Evolutionary conservation across 2,797 vertebrate genomes (phyloP).

Genomic region (Trematomus bernacchii): DNA sequence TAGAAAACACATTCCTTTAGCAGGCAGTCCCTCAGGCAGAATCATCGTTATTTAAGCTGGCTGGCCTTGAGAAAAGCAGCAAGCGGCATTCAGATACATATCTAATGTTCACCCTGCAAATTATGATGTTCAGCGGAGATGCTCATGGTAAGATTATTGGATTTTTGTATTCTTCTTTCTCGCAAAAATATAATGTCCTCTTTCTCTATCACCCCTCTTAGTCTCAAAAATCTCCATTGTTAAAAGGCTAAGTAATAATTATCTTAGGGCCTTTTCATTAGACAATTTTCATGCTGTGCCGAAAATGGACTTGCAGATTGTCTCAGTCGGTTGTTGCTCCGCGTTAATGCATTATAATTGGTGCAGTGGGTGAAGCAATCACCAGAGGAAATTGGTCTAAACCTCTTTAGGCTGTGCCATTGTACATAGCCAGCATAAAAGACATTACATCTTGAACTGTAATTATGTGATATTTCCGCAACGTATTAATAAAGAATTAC

Average conservation of each 20-base stretch:
- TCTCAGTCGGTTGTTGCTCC: conserved; percentile 52
- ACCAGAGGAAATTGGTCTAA: conserved; percentile 59
- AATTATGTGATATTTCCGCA: conserved; percentile 60
- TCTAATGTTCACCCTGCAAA: conserved; percentile 75
- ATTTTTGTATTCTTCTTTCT: conserved; percentile 52
- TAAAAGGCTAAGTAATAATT: conserved; percentile 73
- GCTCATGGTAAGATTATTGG: conserved; percentile 68
- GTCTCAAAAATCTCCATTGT: conserved; percentile 55
- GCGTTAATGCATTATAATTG: conserved; percentile 50
- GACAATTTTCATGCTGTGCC: conserved; percentile 65
- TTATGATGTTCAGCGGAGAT: conserved; percentile 67
- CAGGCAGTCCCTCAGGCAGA: conserved; percentile 80
- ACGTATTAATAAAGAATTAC: conserved; percentile 43
- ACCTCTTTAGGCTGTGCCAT: conserved; percentile 41
- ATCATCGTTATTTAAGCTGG: conserved; percentile 85
- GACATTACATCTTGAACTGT: conserved; percentile 56
- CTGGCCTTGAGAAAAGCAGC: conserved; percentile 80
- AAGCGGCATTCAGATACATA: conserved; percentile 80
- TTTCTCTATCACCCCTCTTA: conserved; percentile 47
- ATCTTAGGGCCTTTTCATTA: conserved; percentile 69
- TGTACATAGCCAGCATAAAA: conserved; percentile 25
- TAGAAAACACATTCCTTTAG: conserved; percentile 86
- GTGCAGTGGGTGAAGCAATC: conserved; percentile 54
- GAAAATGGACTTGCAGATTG: conserved; percentile 63
- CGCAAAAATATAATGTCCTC: conserved; percentile 44